phyloP scores from a whole-genome alignment of 2,113 vertebrate genomes.

The Suricata suricatta region DNA sequence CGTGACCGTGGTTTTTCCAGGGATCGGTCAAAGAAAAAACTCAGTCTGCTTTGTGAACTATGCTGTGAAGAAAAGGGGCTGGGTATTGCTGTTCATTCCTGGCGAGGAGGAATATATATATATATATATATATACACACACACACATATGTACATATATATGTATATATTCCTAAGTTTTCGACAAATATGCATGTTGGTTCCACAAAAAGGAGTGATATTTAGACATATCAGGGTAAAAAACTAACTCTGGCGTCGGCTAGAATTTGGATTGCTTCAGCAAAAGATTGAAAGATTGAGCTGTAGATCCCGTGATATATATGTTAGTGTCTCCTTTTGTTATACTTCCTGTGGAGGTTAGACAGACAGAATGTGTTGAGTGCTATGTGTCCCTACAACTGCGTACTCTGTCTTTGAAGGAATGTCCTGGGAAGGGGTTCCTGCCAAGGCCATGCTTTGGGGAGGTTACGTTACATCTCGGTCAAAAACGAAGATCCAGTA shows the following conservation, averaged over 20 bases:
- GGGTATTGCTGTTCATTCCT: slow-evolving; percentile 64
- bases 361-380: background rate
- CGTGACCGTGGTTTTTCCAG: slow-evolving; percentile 5
- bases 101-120: slow-evolving; percentile 18
- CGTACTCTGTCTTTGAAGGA: background rate
- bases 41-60: slow-evolving; percentile 62
- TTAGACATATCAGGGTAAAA: background rate
- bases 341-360: background rate
- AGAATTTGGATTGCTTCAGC: background rate
- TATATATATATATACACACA: too few species aligned
- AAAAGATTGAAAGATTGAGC: background rate
- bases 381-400: background rate
- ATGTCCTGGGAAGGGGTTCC: background rate
- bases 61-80: background rate
- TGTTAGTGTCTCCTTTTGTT: background rate
- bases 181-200: background rate
- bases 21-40: slow-evolving; percentile 48
- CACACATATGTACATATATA: too few species aligned
- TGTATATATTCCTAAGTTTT: background rate
- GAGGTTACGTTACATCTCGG: background rate
- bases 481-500: background rate
- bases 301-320: background rate
- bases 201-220: background rate
- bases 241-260: background rate
- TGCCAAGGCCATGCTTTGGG: background rate